A percentile compares a stretch with the other conserved stretches of the same genome.
Conservation (phyloP, 2,797 vertebrate genomes). For the Pagetopsis macropterus region DNA sequence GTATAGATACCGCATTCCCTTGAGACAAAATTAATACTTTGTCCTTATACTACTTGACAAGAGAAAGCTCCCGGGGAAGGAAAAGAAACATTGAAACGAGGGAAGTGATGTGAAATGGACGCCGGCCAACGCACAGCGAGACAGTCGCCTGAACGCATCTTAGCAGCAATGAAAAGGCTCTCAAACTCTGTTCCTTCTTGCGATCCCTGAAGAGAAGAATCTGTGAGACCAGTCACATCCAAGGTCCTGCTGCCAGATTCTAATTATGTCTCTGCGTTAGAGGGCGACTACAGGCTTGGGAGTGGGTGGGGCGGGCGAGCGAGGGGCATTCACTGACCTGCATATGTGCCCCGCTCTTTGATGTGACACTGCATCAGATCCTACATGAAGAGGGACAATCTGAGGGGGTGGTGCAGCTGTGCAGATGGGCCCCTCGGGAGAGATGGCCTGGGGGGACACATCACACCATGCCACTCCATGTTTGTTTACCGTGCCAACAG, state of each 20-base stretch:
- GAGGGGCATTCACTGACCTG: conserved; percentile 25
- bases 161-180: conserved; percentile 60
- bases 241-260: conserved; percentile 65
- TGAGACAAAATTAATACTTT: conserved; percentile 61
- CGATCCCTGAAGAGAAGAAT: conserved; percentile 43
- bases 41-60: conserved; percentile 60
- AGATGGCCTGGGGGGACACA: conserved; percentile 59
- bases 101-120: conserved; percentile 59
- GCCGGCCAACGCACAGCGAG: conserved; percentile 48
- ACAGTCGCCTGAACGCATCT: conserved; percentile 46
- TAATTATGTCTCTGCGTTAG: conserved; percentile 52
- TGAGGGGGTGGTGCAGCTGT: conserved; percentile 46
- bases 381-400: conserved; percentile 37
- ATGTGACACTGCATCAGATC: conserved; percentile 46
- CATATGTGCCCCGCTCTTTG: conserved; percentile 31
- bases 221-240: conserved; percentile 46
- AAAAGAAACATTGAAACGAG: conserved; percentile 53
- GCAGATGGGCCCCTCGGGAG: conserved; percentile 37
- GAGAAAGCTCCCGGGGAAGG: conserved; percentile 60
- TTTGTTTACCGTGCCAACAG: conserved; percentile 75
- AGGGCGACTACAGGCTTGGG: conserved; percentile 30
- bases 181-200: conserved; percentile 35
- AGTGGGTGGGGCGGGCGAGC: conserved; percentile 24
- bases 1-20: conserved; percentile 51
- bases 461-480: conserved; percentile 71